Base-by-base conservation (phyloP, 1,140 invertebrate species). In the Drosophila sulfurigaster region DNA sequence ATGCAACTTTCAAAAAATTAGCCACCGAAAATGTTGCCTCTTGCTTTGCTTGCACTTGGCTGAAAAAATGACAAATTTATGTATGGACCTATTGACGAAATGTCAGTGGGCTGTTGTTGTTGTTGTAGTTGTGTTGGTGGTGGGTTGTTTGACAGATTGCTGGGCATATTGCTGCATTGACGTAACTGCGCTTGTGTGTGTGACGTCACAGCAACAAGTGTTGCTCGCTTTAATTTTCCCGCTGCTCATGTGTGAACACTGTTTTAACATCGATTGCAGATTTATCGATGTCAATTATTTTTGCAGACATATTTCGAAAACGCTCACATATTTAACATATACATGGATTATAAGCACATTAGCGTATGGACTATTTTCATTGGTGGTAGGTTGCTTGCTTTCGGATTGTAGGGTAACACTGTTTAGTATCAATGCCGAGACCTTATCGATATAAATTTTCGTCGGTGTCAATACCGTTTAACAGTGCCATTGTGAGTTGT, bases 131-230 rank as follows among this genome's bases (percentile, higher is more conserved):
- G 75, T 75, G 79, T 64, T 89, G 71, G 73, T 89, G 88, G 81
- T 66, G 65, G 74, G 66, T 78, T 69, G 75, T 79, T 91, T 91
- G 87, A 90, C 87, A 88, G 83, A 88, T 88, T 85, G 81, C 79
- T 76, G 68, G 74, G 62, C 74, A 75, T 74, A 80, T 89, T 91
- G 87, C 82, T 79, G 71, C 86, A 91, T 91, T 91, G 87, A 91
- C 86, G 81, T 80, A 87, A 87, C 87, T 35, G 43, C 51, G 75
- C 51, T 65, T 64, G 82, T 81, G 60, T 70, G 63, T 54, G 71
- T 76, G 76, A 81, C 76, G 79, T 72, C 74, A 75, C 73, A 87
- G 83, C 83, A 89, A 88, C 83, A 88, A 88, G 83, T 80, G 73
- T 65, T 76, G 73, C 48, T 30, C 25, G 59, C 38, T 70, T 52